Conservation (phyloP, 2,113 vertebrate species). For the Passer domesticus region DNA sequence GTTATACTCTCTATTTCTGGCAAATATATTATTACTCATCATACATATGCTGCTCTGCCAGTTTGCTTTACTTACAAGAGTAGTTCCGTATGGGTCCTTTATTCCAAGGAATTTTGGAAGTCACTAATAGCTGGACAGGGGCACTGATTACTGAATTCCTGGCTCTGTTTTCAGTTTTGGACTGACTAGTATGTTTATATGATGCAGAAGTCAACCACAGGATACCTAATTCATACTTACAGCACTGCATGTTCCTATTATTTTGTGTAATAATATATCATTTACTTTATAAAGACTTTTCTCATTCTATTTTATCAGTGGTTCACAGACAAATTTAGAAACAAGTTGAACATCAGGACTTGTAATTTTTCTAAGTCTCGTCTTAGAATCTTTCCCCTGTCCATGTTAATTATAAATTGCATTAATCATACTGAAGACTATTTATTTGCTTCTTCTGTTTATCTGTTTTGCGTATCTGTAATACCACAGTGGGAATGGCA, state of each 20-base stretch:
- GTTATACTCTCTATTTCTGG: neutral
- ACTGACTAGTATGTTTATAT: constrained; percentile 30
- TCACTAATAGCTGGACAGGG: constrained; percentile 15
- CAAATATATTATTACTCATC: neutral
- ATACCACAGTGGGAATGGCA: neutral
- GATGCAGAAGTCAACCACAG: constrained; percentile 63
- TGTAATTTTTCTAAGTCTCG: constrained; percentile 45
- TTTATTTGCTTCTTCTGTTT: constrained; percentile 19
- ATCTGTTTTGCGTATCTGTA: constrained; percentile 4
- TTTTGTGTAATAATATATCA: constrained; percentile 74
- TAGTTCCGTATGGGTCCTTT: neutral
- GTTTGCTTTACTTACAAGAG: neutral
- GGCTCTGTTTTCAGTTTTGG: constrained; percentile 12
- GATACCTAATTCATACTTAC: constrained; percentile 70
- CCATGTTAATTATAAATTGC: constrained; percentile 25
- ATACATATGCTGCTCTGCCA: neutral
- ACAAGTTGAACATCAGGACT: constrained; percentile 18
- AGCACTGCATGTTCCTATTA: constrained; percentile 57
- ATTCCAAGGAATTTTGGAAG: neutral
- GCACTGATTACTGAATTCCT: constrained; percentile 15
- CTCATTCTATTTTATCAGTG: constrained; percentile 63
- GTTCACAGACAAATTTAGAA: constrained; percentile 63
- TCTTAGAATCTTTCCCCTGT: neutral
- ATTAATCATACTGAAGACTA: neutral
- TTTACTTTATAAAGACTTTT: constrained; percentile 64